Base-by-base conservation (phyloP, 2,888 invertebrate species). In the Eilema griseolum region DNA sequence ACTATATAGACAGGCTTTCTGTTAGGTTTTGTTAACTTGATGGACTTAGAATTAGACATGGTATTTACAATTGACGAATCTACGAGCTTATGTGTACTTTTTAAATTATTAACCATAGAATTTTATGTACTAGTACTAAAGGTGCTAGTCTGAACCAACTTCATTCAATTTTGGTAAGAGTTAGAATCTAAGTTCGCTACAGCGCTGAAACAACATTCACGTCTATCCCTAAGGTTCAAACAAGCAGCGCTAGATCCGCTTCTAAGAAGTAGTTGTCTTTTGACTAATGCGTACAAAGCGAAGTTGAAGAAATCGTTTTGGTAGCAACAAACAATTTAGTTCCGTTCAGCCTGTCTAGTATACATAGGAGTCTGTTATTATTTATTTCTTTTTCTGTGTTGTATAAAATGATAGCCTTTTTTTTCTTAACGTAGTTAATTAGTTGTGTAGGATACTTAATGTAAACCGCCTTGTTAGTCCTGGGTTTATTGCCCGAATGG, bases 221-320 rank as follows among this genome's bases (percentile, higher is more conserved):
- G 52, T 52, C 46, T 46, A 46, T 20, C 52, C 52, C n/a, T 52
- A 52, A 52, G 52, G n/a, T 52, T 52, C 52, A n/a, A n/a, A n/a
- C 20, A 52, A 52, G n/a, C 52, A n/a, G 52, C 52, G 46, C 46
- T 46, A 20, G 16, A 41, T 20, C 7, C 3, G 46, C 16, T 41
- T 41, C 41, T 16, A 41, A 41, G 16, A 0, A 3, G 14, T 16
- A 41, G 5, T 41, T 41, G 14, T 41, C 14, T 41, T 41, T 14
- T 41, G 41, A 41, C 16, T 5, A 41, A 41, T 16, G 16, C 46
- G 46, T 46, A 20, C 20, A 16, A 16, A 2, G 41, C 41, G 16
- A 41, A 41, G 16, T 41, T 20, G 1, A 41, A 41, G 3, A 41
- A 16, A 41, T 16, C 16, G 16, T 11, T 41, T 4, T 16, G 11